Evolutionary conservation across 2,888 invertebrate genomes (phyloP), one percentile per base, ranked within the genome.

Genomic region (Pyrochroa serraticornis): DNA sequence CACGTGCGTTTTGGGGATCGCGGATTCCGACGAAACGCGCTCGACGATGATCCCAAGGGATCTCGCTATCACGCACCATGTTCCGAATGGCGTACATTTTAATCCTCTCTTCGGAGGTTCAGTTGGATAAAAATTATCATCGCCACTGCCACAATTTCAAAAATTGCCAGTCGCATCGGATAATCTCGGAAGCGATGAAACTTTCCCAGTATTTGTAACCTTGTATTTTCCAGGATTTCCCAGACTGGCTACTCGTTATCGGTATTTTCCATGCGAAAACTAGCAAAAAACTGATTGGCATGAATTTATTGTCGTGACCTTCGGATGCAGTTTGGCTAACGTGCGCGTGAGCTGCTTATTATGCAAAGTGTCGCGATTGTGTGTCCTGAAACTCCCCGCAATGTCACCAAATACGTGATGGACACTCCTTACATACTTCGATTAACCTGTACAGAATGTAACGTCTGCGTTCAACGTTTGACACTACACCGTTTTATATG

Each of bases 341-440:
- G 60, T 62, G 72, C 70, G 74, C 75, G 75, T 74, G 73, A 72
- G 61, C 57, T 73, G 66, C 64, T 77, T 77, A 72, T 66, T 72
- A 78, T 78, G 72, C 78, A 72, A 63, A 68, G 68, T 72, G 71
- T 68, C 67, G 66, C 69, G 63, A 52, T 39, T 58, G 67, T 71
- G 70, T 75, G 77, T 75, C 74, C 77, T 73, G 74, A 74, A 75
- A 76, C 75, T 76, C 75, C 74, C 75, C 75, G 71, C 77, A 76
- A 78, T 78, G 78, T 78, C 78, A 77, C 77, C 76, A 72, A 75
- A 76, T 77, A 78, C 78, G 78, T 77, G 78, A 77, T 77, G 72
- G 77, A 76, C 78, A 77, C 77, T 77, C 78, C 78, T 75, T 73
- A 71, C 73, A 75, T 75, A 75, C 67, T 67, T 70, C 58, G 65